These are phyloP conservation scores for Sphenopsis melanotis DNA, from an alignment of 2,797 vertebrate genomes.

Conservation along the genomic window DNA sequence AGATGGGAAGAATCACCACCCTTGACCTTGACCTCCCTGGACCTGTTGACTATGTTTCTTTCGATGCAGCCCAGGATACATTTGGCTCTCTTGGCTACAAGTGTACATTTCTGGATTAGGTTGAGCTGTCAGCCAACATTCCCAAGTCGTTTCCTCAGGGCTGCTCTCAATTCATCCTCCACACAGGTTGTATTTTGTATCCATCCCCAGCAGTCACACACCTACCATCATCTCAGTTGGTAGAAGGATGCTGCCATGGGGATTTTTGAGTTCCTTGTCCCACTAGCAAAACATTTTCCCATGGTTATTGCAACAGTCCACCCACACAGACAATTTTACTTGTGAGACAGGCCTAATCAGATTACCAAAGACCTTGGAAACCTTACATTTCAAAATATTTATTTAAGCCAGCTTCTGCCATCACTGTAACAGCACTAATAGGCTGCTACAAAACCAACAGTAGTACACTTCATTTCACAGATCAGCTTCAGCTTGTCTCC, in stretches of 20 bases:
- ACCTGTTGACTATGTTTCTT: fast-evolving
- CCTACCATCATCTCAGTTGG: background rate
- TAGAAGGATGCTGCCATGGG: background rate
- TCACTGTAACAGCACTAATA: background rate
- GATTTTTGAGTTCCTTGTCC: background rate
- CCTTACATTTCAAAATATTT: background rate
- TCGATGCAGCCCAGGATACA: background rate
- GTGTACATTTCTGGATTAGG: background rate
- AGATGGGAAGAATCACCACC: background rate
- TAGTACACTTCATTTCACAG: background rate
- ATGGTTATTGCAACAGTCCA: background rate
- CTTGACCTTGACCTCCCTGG: background rate
- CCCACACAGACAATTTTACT: background rate
- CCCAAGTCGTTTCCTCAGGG: background rate
- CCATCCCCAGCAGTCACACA: background rate
- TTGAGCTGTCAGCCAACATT: background rate
- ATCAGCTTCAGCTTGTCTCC: background rate
- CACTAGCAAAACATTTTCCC: background rate
- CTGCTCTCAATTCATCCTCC: background rate
- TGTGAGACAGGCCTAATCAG: background rate
- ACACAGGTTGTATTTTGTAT: background rate
- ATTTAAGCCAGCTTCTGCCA: background rate
- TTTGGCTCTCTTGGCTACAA: background rate
- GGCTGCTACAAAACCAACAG: background rate
- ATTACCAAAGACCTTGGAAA: background rate